Base-by-base conservation (phyloP, 1,140 invertebrate species). In the Cyphomyrmex costatus region DNA sequence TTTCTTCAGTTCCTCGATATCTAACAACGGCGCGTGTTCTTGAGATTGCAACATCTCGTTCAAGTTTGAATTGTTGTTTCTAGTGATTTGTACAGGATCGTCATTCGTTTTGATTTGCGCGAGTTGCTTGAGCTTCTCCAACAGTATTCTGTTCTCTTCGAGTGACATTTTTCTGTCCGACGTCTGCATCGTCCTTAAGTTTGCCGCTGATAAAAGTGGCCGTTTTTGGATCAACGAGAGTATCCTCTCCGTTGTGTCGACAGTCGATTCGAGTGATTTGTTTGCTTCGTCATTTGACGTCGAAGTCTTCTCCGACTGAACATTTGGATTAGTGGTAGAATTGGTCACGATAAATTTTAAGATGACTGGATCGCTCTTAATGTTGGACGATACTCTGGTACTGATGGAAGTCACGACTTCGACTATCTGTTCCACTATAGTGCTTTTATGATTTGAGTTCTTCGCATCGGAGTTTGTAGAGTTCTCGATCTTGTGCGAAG, bases 341-440 rank as follows among this genome's bases (percentile, higher is more conserved):
- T 93, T 93, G 1, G 88, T 86, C 6, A 90, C 68, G 21, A 90
- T 86, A 10, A 94, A 88, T 19, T 93, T 94, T 0, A 94, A 58
- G 6, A 93, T 74, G 14, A 94, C 87, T 7, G 92, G 90, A 36
- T 92, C 92, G 12, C 85, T 91, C 46, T 93, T 92, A 0, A 94
- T 74, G 12, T 87, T 94, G 0, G 94, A 94, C 0, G 94, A 95
- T 4, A 95, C 92, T 77, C 92, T 94, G 0, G 94, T 95, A 53
- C 94, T 95, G 7, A 95, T 94, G 0, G 94, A 95, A 0, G 94
- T 95, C 0, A 95, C 94, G 0, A 95, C 94, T 74, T 95, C 94
- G 0, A 95, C 93, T 16, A 95, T 94, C 53, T 95, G 93, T 63
- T 94, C 91, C 2, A 94, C 79, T 19, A 84, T 91, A 0, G 89